These are phyloP conservation scores for Rhamnusium bicolor DNA, from an alignment of 2,888 invertebrate genomes.

Conservation along the genomic window DNA sequence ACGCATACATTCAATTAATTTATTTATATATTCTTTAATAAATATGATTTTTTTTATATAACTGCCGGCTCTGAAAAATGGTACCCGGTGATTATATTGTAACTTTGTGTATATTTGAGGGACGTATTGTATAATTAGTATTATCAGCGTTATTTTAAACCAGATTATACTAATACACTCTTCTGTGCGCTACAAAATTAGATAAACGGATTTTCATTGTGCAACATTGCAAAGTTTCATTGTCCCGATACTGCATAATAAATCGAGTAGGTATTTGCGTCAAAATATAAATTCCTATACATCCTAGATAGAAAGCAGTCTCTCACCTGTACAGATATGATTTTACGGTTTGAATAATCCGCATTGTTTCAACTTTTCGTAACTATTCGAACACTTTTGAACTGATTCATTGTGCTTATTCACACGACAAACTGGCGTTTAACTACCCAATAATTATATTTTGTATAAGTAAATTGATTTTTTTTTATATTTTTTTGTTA, in stretches of 20 bases:
- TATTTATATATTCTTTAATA: too few species aligned
- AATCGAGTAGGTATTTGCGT: background rate
- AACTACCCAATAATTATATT: background rate
- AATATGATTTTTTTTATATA: too few species aligned
- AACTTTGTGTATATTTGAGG: background rate
- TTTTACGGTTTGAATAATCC: slow-evolving; percentile 10
- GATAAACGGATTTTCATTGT: background rate
- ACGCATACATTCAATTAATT: too few species aligned
- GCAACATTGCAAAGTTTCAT: background rate
- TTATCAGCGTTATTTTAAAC: background rate
- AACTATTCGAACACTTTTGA: background rate
- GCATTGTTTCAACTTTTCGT: slow-evolving; percentile 12
- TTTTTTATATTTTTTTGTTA: too few species aligned
- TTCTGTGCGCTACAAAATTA: background rate
- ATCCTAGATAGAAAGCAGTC: slow-evolving; percentile 4
- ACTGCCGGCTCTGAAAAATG: too few species aligned
- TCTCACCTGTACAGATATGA: slow-evolving; percentile 13
- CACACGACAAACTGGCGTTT: background rate
- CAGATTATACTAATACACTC: background rate
- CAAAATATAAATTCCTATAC: background rate
- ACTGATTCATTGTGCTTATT: slow-evolving; percentile 1
- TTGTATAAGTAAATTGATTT: background rate
- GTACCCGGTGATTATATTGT: background rate
- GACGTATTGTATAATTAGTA: background rate
- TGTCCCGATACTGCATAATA: background rate